Evolutionary conservation across 2,797 vertebrate species (phyloP).

Genomic region (Zalophus californianus): DNA sequence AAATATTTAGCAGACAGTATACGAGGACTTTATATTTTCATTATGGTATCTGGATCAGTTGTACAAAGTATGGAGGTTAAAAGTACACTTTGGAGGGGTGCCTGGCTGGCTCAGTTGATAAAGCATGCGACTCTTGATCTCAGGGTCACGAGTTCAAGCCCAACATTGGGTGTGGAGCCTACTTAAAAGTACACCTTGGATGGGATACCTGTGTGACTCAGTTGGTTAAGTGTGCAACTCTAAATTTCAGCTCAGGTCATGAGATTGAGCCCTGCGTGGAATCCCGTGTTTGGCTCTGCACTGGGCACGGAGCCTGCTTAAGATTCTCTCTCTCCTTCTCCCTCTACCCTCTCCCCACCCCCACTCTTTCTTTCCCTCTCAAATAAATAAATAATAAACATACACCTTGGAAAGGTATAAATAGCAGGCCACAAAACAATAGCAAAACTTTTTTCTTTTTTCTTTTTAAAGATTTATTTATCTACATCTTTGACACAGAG

Average conservation of each 20-base stretch:
- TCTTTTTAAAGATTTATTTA: too few relatives aligned
- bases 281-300: background rate
- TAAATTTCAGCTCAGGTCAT: background rate
- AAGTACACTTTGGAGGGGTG: background rate
- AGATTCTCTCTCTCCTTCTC: background rate
- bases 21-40: background rate
- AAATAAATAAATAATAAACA: background rate
- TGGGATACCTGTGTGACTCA: background rate
- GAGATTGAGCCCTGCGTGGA: background rate
- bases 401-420: background rate
- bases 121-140: background rate
- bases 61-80: constrained; percentile 2
- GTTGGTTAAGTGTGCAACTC: background rate
- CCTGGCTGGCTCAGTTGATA: background rate
- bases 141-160: background rate
- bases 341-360: background rate
- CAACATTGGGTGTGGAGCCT: background rate
- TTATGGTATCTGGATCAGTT: background rate
- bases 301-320: background rate
- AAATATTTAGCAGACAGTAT: constrained; percentile 30
- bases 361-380: background rate
- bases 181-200: background rate
- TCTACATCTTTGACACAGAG: too few relatives aligned
- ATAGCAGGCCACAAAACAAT: background rate
- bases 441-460: background rate